Base-by-base conservation (phyloP, 2,797 vertebrate genomes). In the Spinus pinus region DNA sequence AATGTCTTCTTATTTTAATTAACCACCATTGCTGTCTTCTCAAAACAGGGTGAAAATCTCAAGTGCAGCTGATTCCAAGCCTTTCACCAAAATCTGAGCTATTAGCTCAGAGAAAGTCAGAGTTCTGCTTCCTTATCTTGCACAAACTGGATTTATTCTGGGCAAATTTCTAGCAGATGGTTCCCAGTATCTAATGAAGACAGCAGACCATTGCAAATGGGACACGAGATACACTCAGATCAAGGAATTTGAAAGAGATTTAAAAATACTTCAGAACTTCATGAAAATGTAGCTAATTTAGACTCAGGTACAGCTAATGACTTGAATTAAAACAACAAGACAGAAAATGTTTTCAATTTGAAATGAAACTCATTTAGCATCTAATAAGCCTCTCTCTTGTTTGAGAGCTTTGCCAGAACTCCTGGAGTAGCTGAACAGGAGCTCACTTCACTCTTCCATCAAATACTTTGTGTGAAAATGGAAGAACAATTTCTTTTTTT, bases 1-100 rank as follows among this genome's bases (percentile, higher is more conserved):
- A 91, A 88, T 86, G 37, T 72, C 77, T 91, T 50, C 71, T 86
- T 67, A 51, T 94, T 96, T 92, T 97, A 97, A 96, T 97, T 96
- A 96, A 90, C 16, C 80, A 51, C 78, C 17, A 12, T 79, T 93
- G 71, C 72, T 35, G 9, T 64, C 66, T 91, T 69, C 71, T 90
- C 44, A 47, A 86, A 96, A 85, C 23, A 62, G 88, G 86, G 90
- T 49, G 60, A 73, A 95, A 93, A 77, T 79, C 88, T 94, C 88
- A 69, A 86, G 89, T 57, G 83, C 73, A 53, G 87, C 62, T 81
- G 83, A 89, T 93, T 42, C 64, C 69, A 85, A 39, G 21, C 44
- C 56, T 74, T 81, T 69, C 73, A 81, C 77, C 75, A 86, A 90
- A 93, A 73, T 42, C 74, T 17, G 47, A 90, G 65, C 39, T 90